These are phyloP conservation scores for Melipona beecheii DNA, from an alignment of 2,888 invertebrate species.

Conservation along the genomic window DNA sequence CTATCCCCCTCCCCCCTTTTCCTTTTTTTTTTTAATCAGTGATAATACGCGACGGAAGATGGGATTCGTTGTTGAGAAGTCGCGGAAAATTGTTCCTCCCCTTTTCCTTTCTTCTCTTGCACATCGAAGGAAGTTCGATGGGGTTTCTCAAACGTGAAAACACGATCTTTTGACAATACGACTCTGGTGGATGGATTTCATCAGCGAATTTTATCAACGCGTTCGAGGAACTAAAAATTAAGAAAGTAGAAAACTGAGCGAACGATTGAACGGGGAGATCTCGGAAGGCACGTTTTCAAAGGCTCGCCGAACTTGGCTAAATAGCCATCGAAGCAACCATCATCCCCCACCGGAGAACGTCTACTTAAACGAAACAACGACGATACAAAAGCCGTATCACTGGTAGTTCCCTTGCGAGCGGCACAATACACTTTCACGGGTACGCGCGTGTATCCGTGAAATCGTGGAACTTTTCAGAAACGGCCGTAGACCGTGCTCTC, in stretches of 20 bases:
- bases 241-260: too few relatives aligned
- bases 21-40: slow-evolving; percentile 4
- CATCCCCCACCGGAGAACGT: too few relatives aligned
- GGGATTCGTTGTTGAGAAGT: neutral
- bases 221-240: too few relatives aligned
- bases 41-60: neutral
- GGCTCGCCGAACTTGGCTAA: neutral
- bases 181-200: neutral
- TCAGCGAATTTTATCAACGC: neutral
- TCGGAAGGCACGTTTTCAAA: neutral
- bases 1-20: too few relatives aligned
- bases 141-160: neutral
- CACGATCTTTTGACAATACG: neutral
- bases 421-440: slow-evolving; percentile 17
- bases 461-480: slow-evolving; percentile 41
- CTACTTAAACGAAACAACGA: neutral
- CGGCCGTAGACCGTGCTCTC: slow-evolving; percentile 52
- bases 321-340: neutral
- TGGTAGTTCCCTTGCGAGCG: neutral
- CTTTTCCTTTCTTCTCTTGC: too few relatives aligned
- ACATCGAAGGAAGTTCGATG: neutral
- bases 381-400: neutral
- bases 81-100: neutral
- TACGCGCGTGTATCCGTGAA: slow-evolving; percentile 35
- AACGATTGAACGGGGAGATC: neutral